Conservation (phyloP, 2,888 invertebrate species). For the Invenusta paracnida region DNA sequence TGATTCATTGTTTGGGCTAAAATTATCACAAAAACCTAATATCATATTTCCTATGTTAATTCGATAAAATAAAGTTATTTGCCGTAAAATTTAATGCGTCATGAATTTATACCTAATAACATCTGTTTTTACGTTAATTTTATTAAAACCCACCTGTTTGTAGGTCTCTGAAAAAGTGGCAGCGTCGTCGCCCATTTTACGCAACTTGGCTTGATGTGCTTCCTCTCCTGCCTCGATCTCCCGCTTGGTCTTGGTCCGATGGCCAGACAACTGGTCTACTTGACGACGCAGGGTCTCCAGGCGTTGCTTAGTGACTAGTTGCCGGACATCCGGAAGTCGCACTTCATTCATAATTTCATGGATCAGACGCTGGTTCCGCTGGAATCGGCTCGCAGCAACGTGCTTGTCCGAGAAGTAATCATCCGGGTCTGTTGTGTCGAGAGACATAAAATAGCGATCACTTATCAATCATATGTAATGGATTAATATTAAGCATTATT, state of each 20-base stretch:
- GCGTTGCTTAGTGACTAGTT: constrained; percentile 74
- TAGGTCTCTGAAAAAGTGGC: neutral
- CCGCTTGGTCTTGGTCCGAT: neutral
- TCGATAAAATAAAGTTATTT: too few species aligned
- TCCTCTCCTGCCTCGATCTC: neutral
- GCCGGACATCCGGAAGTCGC: constrained; percentile 92
- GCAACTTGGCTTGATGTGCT: neutral
- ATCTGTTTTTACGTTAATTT: too few species aligned
- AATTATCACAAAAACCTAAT: too few species aligned
- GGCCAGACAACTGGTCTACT: constrained; percentile 72
- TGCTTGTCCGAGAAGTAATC: constrained; percentile 30
- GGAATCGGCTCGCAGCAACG: constrained; percentile 34
- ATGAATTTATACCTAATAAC: too few species aligned
- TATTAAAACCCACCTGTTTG: neutral
- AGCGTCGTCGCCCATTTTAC: neutral
- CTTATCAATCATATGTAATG: too few species aligned
- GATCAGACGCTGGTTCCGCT: constrained; percentile 31
- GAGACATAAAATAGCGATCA: too few species aligned
- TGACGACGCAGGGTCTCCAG: constrained; percentile 88
- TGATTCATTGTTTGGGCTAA: too few species aligned
- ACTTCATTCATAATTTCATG: constrained; percentile 95
- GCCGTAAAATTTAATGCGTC: too few species aligned
- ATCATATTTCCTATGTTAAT: too few species aligned
- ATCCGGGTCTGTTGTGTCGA: constrained; percentile 7
- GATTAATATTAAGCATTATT: too few species aligned